Conservation (phyloP, 2,797 vertebrate genomes). For the Lithobates sylvaticus region DNA sequence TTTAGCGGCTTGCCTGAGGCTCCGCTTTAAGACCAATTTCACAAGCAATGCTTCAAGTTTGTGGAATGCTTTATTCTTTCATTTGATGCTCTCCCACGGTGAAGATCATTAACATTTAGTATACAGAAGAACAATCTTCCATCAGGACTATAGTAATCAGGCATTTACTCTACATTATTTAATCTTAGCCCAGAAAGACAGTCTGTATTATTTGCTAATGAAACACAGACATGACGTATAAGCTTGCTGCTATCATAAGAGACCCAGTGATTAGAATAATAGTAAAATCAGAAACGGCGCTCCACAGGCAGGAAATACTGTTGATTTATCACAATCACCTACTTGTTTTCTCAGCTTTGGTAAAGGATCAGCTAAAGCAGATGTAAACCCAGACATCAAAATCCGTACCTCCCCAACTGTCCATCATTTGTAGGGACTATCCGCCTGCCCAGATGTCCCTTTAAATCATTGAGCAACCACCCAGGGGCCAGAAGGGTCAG, state of each 20-base stretch:
- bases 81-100: neutral
- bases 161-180: neutral
- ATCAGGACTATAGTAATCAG: neutral
- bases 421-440: too few species aligned
- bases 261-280: neutral
- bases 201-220: neutral
- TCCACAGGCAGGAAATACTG: neutral
- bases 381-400: neutral
- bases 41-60: neutral
- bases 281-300: neutral
- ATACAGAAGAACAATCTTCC: neutral
- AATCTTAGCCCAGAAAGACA: neutral
- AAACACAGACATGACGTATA: neutral
- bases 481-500: too few species aligned
- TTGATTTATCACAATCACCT: neutral
- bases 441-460: too few species aligned
- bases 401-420: too few species aligned
- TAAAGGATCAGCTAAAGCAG: neutral
- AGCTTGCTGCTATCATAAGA: neutral
- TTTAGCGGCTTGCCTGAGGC: too few species aligned
- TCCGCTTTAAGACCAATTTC: too few species aligned
- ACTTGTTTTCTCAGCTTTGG: neutral
- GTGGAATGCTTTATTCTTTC: neutral
- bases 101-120: neutral
- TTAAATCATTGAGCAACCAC: too few species aligned